A percentile compares a stretch with the other conserved stretches of the same genome.
Evolutionary conservation across 2,797 vertebrate genomes (phyloP).

Genomic region (Mycteria americana): DNA sequence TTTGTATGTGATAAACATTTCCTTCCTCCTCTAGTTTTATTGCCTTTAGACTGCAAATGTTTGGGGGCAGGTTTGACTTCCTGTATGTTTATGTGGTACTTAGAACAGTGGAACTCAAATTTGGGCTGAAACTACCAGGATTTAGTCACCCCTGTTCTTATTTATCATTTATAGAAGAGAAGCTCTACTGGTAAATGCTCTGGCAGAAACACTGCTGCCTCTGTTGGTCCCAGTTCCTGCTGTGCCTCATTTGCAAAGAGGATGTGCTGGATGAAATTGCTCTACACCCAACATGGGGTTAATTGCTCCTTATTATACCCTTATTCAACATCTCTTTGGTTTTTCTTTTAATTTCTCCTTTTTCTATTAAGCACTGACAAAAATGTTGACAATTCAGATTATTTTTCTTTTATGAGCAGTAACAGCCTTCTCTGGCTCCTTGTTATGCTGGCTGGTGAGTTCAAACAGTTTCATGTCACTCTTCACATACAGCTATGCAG

Average conservation of each 20-base stretch:
- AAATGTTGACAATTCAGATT: not conserved
- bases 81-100: not conserved
- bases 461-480: not conserved
- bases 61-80: not conserved
- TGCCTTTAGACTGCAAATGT: not conserved
- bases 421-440: not conserved
- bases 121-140: not conserved
- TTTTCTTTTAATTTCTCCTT: not conserved
- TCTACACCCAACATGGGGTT: not conserved
- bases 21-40: not conserved
- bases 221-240: not conserved
- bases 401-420: not conserved
- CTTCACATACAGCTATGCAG: not conserved
- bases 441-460: not conserved
- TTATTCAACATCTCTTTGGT: not conserved
- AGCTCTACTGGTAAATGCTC: not conserved
- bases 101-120: not conserved
- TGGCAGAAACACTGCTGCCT: not conserved
- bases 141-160: not conserved
- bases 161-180: not conserved
- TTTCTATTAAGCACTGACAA: not conserved
- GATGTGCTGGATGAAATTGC: not conserved
- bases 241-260: not conserved
- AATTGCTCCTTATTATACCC: not conserved
- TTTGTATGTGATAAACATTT: not conserved